Evolutionary conservation across 2,888 invertebrate species (phyloP), one percentile per base, ranked within the genome.

Genomic region (Parnassius smintheus): DNA sequence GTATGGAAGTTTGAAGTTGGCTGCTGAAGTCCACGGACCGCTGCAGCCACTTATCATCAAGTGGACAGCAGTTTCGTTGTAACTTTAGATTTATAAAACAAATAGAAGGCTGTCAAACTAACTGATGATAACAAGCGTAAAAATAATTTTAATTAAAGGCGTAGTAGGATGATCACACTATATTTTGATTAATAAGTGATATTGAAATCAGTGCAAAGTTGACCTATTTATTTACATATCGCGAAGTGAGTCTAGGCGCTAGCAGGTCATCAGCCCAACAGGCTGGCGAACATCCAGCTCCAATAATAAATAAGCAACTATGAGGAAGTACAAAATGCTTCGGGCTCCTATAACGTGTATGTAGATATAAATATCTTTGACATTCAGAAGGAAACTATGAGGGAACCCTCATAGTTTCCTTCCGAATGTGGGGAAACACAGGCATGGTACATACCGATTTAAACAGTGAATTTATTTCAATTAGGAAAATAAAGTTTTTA

Each of bases 221-320:
- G 59, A 63, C 63, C 63, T 59, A 59, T 50, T 46, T 49, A 25
- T 42, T n/a, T 35, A 52, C 46, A 51, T 52, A 35, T 18, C 18
- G 22, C 53, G 18, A 50, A 18, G 59, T 59, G 35, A 53, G 57
- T 25, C 13, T 54, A n/a, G 41, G 22, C 48, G 57, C 35, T 41
- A 55, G 22, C 59, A 46, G 59, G 63, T 63, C 59, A 63, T 51
- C 22, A 55, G 63, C 67, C 65, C 56, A 61, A 58, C 35, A 57
- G 62, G 25, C 78, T 83, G 84, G 81, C 83, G 65, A 35, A 25
- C 66, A 74, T 83, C 83, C 83, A 83, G 80, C 53, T 66, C 69
- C 72, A 71, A 75, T 76, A 76, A 82, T 82, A 84, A 75, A 70
- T 65, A 62, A 71, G 63, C 71, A 72, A 64, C 77, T 78, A 85